Percentiles rank a stretch among this genome's conserved stretches.
phyloP scores from a whole-genome alignment of 2,113 vertebrate genomes.

The Entosphenus tridentatus region DNA sequence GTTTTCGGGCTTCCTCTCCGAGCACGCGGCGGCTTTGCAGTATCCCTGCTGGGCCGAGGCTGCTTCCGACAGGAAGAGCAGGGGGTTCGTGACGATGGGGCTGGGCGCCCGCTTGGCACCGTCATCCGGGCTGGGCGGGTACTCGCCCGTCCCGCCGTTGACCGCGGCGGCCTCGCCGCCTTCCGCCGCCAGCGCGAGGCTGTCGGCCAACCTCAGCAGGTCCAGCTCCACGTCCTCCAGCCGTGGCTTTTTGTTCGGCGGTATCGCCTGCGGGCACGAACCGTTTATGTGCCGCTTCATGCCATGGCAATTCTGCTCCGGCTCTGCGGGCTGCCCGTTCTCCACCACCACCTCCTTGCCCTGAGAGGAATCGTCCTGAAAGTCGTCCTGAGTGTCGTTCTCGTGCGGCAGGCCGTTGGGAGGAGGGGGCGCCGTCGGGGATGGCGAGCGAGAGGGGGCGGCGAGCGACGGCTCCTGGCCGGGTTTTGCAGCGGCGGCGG shows the following conservation, averaged over 20 bases:
- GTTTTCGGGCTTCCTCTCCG: not conserved
- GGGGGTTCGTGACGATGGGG: not conserved
- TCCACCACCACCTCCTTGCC: no score
- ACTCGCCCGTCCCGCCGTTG: not conserved
- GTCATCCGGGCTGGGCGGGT: not conserved
- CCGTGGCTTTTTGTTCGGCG: not conserved
- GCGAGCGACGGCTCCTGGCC: no score
- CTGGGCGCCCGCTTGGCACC: not conserved
- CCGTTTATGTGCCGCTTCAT: not conserved
- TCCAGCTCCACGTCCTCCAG: conserved; percentile 3
- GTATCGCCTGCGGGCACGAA: conserved; percentile 2
- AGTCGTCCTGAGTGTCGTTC: no score
- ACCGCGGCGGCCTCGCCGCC: not conserved
- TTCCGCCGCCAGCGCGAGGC: not conserved
- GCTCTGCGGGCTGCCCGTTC: no score
- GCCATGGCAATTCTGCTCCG: no score
- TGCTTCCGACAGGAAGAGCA: not conserved
- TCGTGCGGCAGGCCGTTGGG: no score
- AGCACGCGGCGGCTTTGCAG: no score
- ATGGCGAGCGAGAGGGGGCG: no score
- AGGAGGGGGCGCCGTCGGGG: no score
- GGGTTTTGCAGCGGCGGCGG: no score
- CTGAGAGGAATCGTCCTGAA: no score
- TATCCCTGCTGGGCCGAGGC: not conserved
- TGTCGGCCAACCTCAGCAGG: not conserved